Conservation (phyloP, 2,888 invertebrate species). For the Hyposoter didymator region DNA sequence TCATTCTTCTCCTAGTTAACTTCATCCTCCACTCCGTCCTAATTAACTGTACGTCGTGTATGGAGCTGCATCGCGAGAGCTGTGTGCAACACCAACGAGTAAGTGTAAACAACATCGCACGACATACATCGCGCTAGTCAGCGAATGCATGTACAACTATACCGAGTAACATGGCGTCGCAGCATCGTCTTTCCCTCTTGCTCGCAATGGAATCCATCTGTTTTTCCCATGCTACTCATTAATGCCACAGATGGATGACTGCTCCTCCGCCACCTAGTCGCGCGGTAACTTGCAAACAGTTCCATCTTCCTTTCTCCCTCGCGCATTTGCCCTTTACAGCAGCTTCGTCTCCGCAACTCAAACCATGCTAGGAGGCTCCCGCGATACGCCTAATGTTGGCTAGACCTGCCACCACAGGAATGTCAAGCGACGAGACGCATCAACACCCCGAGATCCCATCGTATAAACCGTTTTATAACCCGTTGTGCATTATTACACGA, state of each 20-base stretch:
- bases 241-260: conserved; percentile 15
- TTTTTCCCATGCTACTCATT: conserved; percentile 22
- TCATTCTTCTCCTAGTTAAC: conserved; percentile 39
- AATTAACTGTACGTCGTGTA: conserved; percentile 77
- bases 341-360: neutral
- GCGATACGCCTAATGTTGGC: neutral
- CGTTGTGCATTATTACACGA: conserved; percentile 27
- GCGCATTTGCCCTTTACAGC: neutral
- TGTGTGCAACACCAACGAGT: conserved; percentile 46
- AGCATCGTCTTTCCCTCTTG: conserved; percentile 39
- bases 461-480: conserved; percentile 25
- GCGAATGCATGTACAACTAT: conserved; percentile 11
- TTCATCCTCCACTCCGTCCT: conserved; percentile 69
- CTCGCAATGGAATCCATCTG: neutral
- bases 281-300: conserved; percentile 32
- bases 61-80: conserved; percentile 44
- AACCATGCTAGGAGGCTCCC: neutral
- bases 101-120: conserved; percentile 21
- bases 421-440: conserved; percentile 16
- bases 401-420: conserved; percentile 15
- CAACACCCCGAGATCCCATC: neutral
- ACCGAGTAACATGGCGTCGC: neutral
- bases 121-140: conserved; percentile 14
- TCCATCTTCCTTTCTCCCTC: conserved; percentile 12
- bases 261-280: neutral